Base-by-base conservation (phyloP, 2,888 invertebrate species). In the Melinaea menophilus region DNA sequence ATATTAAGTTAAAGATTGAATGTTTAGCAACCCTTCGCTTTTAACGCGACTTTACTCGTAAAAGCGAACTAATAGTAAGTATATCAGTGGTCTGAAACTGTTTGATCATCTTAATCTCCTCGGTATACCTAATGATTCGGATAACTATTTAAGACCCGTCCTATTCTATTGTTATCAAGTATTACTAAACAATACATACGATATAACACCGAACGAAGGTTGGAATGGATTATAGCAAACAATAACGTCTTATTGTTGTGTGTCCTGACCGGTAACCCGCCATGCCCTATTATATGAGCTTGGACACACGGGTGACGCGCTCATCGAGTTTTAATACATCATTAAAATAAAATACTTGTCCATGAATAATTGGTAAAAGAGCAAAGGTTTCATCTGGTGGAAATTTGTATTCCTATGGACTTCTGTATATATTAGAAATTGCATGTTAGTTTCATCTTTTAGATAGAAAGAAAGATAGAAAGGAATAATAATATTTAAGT, bases 201-300 rank as follows among this genome's bases (percentile, higher is more conserved):
- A 9, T 51, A 51, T 51, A 51, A 51, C 31, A 22, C 31, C 22
- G 31, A 51, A 31, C 31, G 51, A 31, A 22, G 51, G 51, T 51
- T 31, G 51, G 51, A 51, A 51, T 31, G 75, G 77, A 82, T 83
- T 78, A 80, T 73, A 71, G 75, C 65, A 76, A 73, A 80, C 78
- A 81, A 81, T 81, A 77, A 61, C 74, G 69, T 76, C 78, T 80
- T 82, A 85, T 88, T 86, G 88, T 88, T 82, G 73, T 81, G 79
- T 75, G 75, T 79, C 77, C 83, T 88, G 89, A 87, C 88, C 89
- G 86, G 41, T 33, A 55, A 61, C 45, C 45, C 51, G 31, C 51
- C 51, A 51, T 31, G 51, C 51, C 51, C 51, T 51, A 51, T 51
- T 51, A 51, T 83, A 82, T 82, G 75, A 77, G 13, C 51, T 31